A percentile compares a stretch with the other conserved stretches of the same genome.
Conservation (phyloP, 1,140 invertebrate genomes). For the Venturia canescens region DNA sequence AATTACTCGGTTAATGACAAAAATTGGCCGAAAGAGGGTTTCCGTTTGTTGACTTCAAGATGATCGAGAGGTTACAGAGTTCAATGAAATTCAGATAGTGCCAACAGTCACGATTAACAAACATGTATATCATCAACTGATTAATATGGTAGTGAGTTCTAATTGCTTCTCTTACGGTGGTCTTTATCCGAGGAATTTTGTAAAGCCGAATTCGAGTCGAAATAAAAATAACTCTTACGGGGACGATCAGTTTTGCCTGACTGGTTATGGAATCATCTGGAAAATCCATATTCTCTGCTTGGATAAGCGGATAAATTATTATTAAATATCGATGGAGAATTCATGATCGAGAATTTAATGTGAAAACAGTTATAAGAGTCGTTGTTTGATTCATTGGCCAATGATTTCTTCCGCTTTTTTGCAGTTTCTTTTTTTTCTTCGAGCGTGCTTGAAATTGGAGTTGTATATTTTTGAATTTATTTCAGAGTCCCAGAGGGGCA, state of each 20-base stretch:
- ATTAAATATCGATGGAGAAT: too few species aligned
- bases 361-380: too few species aligned
- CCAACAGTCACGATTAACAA: background rate
- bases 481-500: too few species aligned
- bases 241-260: background rate
- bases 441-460: too few species aligned
- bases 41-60: background rate
- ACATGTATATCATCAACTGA: background rate
- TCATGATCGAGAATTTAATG: too few species aligned
- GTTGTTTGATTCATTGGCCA: too few species aligned
- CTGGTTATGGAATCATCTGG: too few species aligned
- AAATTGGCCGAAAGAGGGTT: background rate
- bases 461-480: too few species aligned
- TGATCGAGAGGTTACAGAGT: background rate
- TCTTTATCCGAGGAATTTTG: background rate
- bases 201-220: background rate
- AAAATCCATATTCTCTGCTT: too few species aligned
- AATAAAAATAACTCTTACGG: background rate
- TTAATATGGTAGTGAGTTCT: background rate
- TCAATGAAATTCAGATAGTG: background rate
- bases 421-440: too few species aligned
- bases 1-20: background rate
- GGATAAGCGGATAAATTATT: too few species aligned
- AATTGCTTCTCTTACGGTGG: background rate
- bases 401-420: too few species aligned